Base-by-base conservation (phyloP, 2,113 vertebrate species). In the Odocoileus hemionus region DNA sequence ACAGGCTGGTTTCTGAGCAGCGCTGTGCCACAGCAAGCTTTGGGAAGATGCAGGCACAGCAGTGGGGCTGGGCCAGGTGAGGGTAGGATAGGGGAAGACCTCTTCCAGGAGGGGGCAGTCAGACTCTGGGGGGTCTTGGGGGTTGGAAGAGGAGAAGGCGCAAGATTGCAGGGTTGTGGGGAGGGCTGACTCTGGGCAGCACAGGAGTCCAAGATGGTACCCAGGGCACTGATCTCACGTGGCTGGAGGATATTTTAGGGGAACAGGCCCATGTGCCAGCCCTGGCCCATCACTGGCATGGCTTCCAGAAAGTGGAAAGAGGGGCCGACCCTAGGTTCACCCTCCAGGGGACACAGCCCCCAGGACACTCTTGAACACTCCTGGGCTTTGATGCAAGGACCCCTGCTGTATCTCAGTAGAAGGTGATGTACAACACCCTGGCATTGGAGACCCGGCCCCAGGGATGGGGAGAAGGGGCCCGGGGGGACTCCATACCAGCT, bases 401-500 rank as follows among this genome's bases (percentile, higher is more conserved):
- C 50, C 28, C 45, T 50, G 12, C 55, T 50, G 36, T 10, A 8
- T 57, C 11, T 23, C 9, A 7, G 30, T 8, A 61, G 55, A 16
- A 55, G 45, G 13, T 55, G 39, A 74, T 12, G 55, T 54, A 43
- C 43, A 45, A 17, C 47, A 9, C 30, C 74, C 43, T 30, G 45
- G 79, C 26, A 30, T 0, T 55, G 80, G 79, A 93, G 89, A 94
- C 67, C 58, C n/a, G 52, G 55, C 78, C 55, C 43, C 36, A 60
- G 76, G 84, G 28, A 85, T 0, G 11, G 67, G 57, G 36, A 52
- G n/a, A 23, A 36, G 28, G 23, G 61, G 67, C 33, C n/a, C 1
- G 1, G 28, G 80, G 94, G 76, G 54, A 39, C 54, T 96, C 83
- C 97, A 95, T 76, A 95, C 95, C 93, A 93, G 5, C 94, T 86